Conservation (phyloP, 2,888 invertebrate genomes). For the Horisme vitalbata region DNA sequence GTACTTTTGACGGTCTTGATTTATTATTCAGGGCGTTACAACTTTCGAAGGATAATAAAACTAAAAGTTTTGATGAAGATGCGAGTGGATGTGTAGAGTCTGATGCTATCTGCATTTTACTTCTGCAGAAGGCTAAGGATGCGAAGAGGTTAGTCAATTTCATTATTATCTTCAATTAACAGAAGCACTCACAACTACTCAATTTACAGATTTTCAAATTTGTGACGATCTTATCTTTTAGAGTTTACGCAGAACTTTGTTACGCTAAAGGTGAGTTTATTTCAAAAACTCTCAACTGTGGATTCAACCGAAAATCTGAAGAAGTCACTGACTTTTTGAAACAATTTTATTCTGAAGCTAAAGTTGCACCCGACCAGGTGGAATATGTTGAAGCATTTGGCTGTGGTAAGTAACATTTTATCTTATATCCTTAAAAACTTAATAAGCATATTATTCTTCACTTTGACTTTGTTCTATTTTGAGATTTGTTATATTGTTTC, state of each 20-base stretch:
- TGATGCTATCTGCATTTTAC: constrained; percentile 85
- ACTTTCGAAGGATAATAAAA: constrained; percentile 89
- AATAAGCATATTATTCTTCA: not conserved
- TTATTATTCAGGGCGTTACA: no score
- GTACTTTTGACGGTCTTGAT: no score
- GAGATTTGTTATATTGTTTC: not conserved
- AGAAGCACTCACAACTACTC: no score
- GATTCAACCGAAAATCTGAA: constrained; percentile 37
- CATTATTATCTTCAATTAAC: no score
- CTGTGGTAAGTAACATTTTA: constrained; percentile 64
- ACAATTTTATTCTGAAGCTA: constrained; percentile 80
- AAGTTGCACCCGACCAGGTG: constrained; percentile 79
- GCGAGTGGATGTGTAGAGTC: constrained; percentile 87
- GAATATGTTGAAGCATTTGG: constrained; percentile 87
- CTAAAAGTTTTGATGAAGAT: constrained; percentile 91
- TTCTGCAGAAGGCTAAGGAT: constrained; percentile 84
- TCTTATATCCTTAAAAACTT: not conserved
- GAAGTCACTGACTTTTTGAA: constrained; percentile 39
- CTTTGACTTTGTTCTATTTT: not conserved
- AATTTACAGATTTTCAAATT: no score
- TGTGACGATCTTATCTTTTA: no score
- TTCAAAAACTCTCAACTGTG: no score
- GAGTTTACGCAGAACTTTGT: no score
- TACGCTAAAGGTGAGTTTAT: no score
- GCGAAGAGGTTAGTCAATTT: constrained; percentile 46